Base-by-base conservation (phyloP, 2,113 vertebrate genomes). In the Barbus barbus region DNA sequence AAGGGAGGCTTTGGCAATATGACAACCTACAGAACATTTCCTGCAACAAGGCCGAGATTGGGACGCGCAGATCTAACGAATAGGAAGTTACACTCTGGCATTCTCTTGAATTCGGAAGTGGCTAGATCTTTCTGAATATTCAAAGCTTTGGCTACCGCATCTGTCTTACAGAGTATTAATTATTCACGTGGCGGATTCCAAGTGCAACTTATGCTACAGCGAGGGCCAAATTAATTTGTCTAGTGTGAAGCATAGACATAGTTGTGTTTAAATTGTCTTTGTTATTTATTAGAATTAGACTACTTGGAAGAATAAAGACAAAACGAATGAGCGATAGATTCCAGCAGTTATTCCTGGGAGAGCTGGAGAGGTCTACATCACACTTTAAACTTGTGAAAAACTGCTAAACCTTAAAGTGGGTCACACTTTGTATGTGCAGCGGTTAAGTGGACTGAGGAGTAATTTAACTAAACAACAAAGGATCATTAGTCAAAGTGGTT, bases 401-500 rank as follows among this genome's bases (percentile, higher is more conserved):
- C 20, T 8, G 33, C 63, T 71, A 53, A 26, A 67, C 65, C 63
- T 81, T 51, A 65, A 67, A 80, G 78, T 67, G 78, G 78, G 60
- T 80, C 78, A 79, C n/a, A 63, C 77, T 63, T 63, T 63, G 77
- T 63, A 4, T 26, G 36, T 48, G 58, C 16, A 31, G 60, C 5
- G 41, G 41, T 67, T 80, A 80, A 69, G 79, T 48, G 61, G 44
- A 26, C 26, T 20, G 79, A 81, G 79, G 63, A 81, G 79, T 51
- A 46, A 71, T 81, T 81, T 81, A 69, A 67, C 79, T 31, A 71
- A 81, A 81, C 79, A 81, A 81, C 79, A 81, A 81, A 69, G 63
- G 18, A 33, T 53, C 79, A 81, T 81, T 81, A 81, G 63, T 81
- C 79, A 81, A 71, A 69, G 63, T 18, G 46, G 63, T 81, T 71